A percentile compares a stretch with the other conserved stretches of the same genome.
These are phyloP conservation scores for Orientallactaga bullata DNA, from an alignment of 2,113 vertebrate species.

Conservation along the genomic window DNA sequence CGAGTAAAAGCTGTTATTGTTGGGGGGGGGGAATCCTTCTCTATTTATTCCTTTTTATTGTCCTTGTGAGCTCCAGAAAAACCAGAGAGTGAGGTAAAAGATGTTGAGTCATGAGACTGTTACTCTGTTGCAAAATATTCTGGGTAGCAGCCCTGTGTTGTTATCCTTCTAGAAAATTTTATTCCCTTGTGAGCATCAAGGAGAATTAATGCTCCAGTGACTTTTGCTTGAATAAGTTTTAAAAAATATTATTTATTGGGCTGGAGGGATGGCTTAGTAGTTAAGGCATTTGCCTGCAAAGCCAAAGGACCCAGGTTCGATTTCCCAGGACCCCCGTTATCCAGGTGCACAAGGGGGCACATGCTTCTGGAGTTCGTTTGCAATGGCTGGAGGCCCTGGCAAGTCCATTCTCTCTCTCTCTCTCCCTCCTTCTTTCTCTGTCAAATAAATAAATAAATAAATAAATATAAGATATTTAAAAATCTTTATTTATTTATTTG, in stretches of 20 bases:
- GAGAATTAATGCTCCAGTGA: not conserved
- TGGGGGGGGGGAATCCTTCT: conserved; percentile 13
- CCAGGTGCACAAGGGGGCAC: no score
- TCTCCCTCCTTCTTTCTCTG: no score
- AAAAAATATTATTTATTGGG: not conserved
- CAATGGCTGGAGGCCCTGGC: no score
- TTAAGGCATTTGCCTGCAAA: no score
- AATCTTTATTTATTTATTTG: no score
- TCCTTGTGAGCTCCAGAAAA: conserved; percentile 27
- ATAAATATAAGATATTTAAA: no score
- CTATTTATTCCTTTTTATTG: conserved; percentile 4
- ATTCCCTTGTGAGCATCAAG: not conserved
- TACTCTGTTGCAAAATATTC: conserved; percentile 33
- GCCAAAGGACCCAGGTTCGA: no score
- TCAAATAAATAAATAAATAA: no score
- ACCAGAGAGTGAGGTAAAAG: not conserved
- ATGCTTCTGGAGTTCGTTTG: no score
- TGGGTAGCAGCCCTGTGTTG: not conserved
- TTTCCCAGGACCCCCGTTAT: no score
- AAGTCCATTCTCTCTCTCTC: no score
- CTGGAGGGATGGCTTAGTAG: no score
- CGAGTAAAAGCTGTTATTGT: conserved; percentile 3
- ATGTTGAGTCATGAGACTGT: conserved; percentile 5
- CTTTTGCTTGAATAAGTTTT: conserved; percentile 48
- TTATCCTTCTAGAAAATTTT: conserved; percentile 42